Conservation (phyloP, 2,797 vertebrate species). For the Monodelphis domestica region DNA sequence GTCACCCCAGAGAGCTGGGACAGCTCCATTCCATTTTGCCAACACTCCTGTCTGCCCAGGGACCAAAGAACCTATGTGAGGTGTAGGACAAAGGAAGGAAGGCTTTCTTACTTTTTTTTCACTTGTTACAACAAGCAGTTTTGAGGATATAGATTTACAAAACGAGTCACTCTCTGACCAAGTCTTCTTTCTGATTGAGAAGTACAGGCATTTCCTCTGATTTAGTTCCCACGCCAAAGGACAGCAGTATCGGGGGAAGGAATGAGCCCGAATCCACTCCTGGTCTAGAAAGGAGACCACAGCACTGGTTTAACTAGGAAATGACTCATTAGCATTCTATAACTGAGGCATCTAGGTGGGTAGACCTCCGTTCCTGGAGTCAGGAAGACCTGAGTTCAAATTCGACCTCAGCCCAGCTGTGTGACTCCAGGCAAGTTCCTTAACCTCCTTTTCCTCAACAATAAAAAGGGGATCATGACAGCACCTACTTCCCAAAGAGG, state of each 20-base stretch:
- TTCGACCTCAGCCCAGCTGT: neutral
- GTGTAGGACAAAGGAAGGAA: neutral
- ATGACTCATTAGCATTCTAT: neutral
- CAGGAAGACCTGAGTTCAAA: neutral
- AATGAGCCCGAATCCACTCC: neutral
- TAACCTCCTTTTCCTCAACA: neutral
- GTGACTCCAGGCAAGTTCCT: neutral
- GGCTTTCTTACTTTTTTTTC: neutral
- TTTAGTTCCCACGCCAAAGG: slow-evolving; percentile 70
- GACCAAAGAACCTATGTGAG: neutral
- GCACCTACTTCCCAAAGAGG: neutral
- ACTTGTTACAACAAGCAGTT: neutral
- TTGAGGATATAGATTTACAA: slow-evolving; percentile 74
- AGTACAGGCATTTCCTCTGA: slow-evolving; percentile 75
- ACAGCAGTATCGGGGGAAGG: slow-evolving; percentile 79
- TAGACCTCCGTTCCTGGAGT: neutral
- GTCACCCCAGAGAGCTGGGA: slow-evolving; percentile 13
- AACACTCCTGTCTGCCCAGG: neutral
- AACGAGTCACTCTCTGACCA: slow-evolving; percentile 69
- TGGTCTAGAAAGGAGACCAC: neutral
- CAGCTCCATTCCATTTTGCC: slow-evolving; percentile 9
- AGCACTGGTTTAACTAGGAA: neutral
- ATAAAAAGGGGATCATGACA: neutral
- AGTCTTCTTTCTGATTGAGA: slow-evolving; percentile 47
- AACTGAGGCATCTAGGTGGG: neutral